Percentiles rank a stretch among this genome's conserved stretches.
phyloP scores from a whole-genome alignment of 2,113 vertebrate genomes.

The Manacus vitellinus region DNA sequence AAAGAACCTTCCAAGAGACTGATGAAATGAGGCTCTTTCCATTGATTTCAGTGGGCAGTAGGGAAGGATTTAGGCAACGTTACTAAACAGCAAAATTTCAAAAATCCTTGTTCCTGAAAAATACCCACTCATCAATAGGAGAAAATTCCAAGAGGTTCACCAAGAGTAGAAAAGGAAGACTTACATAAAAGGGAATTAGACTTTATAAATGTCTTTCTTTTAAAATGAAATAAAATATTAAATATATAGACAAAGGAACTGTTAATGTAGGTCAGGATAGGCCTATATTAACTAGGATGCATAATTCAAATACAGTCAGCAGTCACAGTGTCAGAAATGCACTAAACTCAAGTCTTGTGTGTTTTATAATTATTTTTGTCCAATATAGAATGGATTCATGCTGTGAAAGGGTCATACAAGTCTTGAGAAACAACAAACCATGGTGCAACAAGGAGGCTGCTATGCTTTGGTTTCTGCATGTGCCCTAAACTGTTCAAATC shows the following conservation, averaged over 20 bases:
- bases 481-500: background rate
- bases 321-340: background rate
- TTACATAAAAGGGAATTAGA: background rate
- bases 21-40: background rate
- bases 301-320: background rate
- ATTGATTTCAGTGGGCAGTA: background rate
- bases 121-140: background rate
- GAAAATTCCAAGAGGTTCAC: background rate
- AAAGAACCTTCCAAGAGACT: background rate
- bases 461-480: background rate
- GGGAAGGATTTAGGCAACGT: background rate
- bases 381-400: background rate
- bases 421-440: background rate
- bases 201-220: background rate
- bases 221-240: background rate
- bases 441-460: background rate
- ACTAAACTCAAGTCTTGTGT: background rate
- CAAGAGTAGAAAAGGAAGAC: background rate
- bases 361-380: background rate
- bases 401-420: background rate
- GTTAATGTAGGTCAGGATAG: background rate
- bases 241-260: background rate
- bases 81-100: background rate
- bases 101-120: background rate
- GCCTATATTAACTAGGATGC: background rate